Evolutionary conservation across 2,797 vertebrate species (phyloP).

Genomic region (Protosalanx chinensis): DNA sequence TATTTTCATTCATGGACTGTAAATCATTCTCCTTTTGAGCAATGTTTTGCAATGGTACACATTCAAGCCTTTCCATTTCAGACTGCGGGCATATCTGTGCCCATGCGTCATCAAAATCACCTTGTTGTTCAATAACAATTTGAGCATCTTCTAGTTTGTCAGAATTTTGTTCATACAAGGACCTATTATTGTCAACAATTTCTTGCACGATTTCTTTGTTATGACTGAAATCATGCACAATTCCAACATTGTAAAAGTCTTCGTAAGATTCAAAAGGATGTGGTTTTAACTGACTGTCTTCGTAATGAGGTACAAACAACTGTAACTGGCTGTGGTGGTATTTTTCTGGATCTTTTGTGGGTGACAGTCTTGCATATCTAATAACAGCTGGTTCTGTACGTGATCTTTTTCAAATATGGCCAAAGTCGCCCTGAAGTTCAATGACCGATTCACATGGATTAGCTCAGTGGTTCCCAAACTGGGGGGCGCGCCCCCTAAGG

Average conservation of each 20-base stretch:
- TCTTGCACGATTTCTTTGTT: too few species aligned
- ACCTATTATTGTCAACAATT: background rate
- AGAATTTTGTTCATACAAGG: conserved; percentile 9
- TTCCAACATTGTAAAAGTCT: too few species aligned
- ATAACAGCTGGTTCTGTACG: conserved; percentile 1
- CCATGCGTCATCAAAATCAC: conserved; percentile 13
- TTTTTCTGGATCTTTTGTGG: too few species aligned
- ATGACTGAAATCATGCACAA: too few species aligned
- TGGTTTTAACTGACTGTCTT: too few species aligned
- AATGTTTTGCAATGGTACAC: background rate
- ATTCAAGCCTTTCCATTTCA: conserved; percentile 3
- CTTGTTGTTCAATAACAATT: background rate
- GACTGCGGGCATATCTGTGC: conserved; percentile 19
- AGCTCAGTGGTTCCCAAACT: too few species aligned
- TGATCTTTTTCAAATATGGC: conserved; percentile 5
- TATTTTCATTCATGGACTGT: background rate
- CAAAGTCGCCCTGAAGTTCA: conserved; percentile 2
- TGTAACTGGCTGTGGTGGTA: too few species aligned
- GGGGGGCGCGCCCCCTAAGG: too few species aligned
- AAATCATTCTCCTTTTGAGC: background rate
- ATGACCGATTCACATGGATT: background rate
- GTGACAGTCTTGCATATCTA: too few species aligned
- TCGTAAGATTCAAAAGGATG: too few species aligned
- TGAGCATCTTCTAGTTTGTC: conserved; percentile 1
- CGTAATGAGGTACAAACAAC: too few species aligned